Base-by-base conservation (phyloP, 2,797 vertebrate genomes). In the Falco rusticolus region DNA sequence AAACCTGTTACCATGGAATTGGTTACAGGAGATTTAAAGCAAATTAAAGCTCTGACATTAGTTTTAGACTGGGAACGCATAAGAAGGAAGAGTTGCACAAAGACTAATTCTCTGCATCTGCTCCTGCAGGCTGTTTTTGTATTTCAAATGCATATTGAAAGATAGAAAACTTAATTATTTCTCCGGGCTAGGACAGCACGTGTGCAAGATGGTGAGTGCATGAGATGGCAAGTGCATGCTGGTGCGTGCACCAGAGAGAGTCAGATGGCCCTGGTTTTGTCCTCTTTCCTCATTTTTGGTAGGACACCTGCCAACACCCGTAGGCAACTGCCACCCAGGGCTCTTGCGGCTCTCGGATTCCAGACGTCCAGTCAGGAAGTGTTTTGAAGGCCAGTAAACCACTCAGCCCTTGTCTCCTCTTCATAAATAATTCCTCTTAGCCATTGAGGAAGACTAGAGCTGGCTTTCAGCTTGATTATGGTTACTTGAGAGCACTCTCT, bases 351-450 rank as follows among this genome's bases (percentile, higher is more conserved):
- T 93, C 89, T 96, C 96, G 54, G 39, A 56, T 94, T 92, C 72
- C 80, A 94, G 94, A 90, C 93, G 89, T 96, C 94, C 16, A 34
- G 93, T 94, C 87, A 96, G 86, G 59, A 97, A 97, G 87, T n/a
- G 39, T 96, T 98, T 69, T 50, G 87, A 97, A 97, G 96, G 91
- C 89, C 94, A 96, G 89, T 79, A 90, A 96, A 97, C 72, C 91
- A 96, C 96, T 97, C 92, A 80, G 71, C 69, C 69, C 45, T 85
- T 81, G 84, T 95, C 95, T 97, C 69, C 69, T 93, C 97, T 93
- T 98, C 97, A 98, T 97, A 97, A 98, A 97, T 98, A 97, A 98
- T 98, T 98, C 78, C 94, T 97, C 72, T 47, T 4, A 10, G 95
- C 91, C 96, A 69, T 57, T 48, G 88, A 96, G 79, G 86, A 97